These are phyloP conservation scores for Dichetophora obliterata DNA, from an alignment of 2,888 invertebrate species.

Conservation along the genomic window DNA sequence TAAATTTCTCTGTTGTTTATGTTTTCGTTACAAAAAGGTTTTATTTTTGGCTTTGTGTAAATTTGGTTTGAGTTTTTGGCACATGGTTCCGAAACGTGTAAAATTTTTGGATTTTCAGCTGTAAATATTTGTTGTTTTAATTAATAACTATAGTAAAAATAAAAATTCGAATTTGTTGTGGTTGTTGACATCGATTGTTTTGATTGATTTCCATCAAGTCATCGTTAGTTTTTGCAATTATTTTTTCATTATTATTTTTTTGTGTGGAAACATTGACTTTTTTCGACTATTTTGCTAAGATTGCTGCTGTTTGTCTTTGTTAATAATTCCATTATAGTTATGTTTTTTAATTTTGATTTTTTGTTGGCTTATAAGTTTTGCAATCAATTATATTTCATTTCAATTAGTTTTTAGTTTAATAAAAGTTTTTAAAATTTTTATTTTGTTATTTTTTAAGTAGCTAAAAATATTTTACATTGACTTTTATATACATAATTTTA, in stretches of 20 bases:
- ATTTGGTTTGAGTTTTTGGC: constrained; percentile 56
- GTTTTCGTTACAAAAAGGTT: constrained; percentile 14
- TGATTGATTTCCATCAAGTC: neutral
- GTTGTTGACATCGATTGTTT: neutral
- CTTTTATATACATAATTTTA: constrained; percentile 7
- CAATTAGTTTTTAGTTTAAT: neutral
- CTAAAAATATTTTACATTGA: neutral
- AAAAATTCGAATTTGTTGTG: constrained; percentile 45
- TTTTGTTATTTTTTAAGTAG: neutral
- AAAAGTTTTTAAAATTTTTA: neutral
- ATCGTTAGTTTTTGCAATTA: neutral
- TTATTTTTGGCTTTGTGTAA: constrained; percentile 30
- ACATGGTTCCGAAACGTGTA: constrained; percentile 66
- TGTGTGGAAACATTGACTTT: neutral
- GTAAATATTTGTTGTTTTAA: constrained; percentile 43
- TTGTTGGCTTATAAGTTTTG: neutral
- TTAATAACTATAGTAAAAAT: constrained; percentile 50
- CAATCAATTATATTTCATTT: neutral
- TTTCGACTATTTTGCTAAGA: neutral
- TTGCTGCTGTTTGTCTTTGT: neutral
- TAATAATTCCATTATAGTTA: neutral
- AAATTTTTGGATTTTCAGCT: constrained; percentile 64
- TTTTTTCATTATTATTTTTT: neutral
- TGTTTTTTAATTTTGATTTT: neutral
- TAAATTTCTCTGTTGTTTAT: constrained; percentile 12